Evolutionary conservation across 2,797 vertebrate species (phyloP).

Genomic region (Oreochromis grahami): DNA sequence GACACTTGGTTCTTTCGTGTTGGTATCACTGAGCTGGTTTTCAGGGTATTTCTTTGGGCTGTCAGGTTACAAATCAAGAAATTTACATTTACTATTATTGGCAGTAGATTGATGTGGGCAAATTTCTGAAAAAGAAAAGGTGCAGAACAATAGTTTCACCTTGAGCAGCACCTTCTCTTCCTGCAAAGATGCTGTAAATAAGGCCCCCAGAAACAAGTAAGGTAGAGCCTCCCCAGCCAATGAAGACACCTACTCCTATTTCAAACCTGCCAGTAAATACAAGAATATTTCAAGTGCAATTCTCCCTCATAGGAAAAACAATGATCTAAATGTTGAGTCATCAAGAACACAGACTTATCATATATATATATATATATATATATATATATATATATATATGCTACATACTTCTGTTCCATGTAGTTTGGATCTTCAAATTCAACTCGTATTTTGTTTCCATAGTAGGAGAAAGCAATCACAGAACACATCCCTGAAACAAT

Average conservation of each 20-base stretch:
- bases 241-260: constrained; percentile 88
- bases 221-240: constrained; percentile 90
- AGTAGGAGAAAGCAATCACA: constrained; percentile 74
- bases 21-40: constrained; percentile 12
- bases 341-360: background rate
- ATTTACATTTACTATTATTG: background rate
- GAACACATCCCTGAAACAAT: constrained; percentile 71
- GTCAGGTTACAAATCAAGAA: constrained; percentile 15
- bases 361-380: background rate
- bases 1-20: constrained; percentile 21
- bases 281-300: background rate
- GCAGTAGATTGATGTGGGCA: background rate
- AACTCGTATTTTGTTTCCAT: constrained; percentile 69
- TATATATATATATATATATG: no score
- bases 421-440: constrained; percentile 73
- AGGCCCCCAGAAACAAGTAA: constrained; percentile 88
- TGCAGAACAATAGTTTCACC: constrained; percentile 41
- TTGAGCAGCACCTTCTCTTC: constrained; percentile 65
- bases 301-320: background rate
- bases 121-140: background rate
- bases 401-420: constrained; percentile 67
- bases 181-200: constrained; percentile 82
- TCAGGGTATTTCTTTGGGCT: constrained; percentile 35
- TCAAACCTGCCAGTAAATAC: constrained; percentile 82
- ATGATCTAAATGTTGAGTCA: background rate